Evolutionary conservation across 2,113 vertebrate species (phyloP), one percentile per base, ranked within the genome.

Genomic region (Anolis sagrei): DNA sequence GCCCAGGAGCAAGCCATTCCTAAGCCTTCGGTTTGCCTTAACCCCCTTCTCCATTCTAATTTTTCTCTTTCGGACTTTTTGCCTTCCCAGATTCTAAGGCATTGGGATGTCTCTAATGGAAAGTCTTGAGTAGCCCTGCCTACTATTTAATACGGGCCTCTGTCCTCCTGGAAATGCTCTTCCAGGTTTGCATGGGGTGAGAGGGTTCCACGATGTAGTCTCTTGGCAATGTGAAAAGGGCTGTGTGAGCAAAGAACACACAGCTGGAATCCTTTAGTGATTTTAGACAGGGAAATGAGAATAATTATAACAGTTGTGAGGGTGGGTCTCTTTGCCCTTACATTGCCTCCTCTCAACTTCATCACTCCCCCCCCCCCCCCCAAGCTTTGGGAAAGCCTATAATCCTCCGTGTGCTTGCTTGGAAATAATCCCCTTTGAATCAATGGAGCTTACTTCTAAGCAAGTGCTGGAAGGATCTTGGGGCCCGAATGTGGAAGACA

Each of bases 1-100:
- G 39, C 87, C n/a, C 79, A 83, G 75, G 66, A 64, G 68, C n/a
- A 49, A 18, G 84, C 39, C 5, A 76, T 32, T 70, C 48, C 2
- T 7, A 58, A 90, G 78, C 27, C 4, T 75, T 81, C n/a, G 66
- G 21, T 39, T 58, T 66, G 74, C 49, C 44, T 10, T 6, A 4
- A 10, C n/a, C n/a, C n/a, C 82, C 49, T 77, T 85, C 2, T 27
- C 84, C 83, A 18, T 34, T 73, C 18, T n/a, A 54, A 34, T 58
- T 6, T 32, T 58, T 58, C 7, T 25, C 2, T 39, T 27, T 29
- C 19, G 36, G 25, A 36, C 13, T 25, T 10, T 75, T 34, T 51
- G n/a, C 39, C 27, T 7, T 49, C 7, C n/a, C 78, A 61, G 29
- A 64, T 21, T 7, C 36, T 1, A 16, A 29, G 29, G 78, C 19